phyloP scores from a whole-genome alignment of 2,113 vertebrate species.

The Elachura formosa region DNA sequence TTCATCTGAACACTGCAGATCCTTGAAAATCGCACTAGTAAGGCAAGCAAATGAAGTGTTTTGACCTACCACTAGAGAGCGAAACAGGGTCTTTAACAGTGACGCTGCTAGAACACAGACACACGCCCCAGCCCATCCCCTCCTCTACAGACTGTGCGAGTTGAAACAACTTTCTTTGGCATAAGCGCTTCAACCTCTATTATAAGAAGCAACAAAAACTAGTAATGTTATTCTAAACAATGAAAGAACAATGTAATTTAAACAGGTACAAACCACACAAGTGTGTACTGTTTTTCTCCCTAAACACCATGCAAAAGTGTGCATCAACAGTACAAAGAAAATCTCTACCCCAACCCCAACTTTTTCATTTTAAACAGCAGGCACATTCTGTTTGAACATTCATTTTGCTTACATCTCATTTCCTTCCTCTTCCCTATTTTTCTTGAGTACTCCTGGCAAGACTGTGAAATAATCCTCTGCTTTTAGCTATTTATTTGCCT shows the following conservation, averaged over 20 bases:
- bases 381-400: not conserved
- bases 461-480: not conserved
- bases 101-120: not conserved
- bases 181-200: not conserved
- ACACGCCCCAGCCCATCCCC: too few species aligned
- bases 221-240: not conserved
- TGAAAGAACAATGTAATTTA: not conserved
- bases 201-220: not conserved
- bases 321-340: not conserved
- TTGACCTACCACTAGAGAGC: not conserved
- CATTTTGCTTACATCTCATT: slow-evolving; percentile 13
- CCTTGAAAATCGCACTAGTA: not conserved
- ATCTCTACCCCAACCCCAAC: not conserved
- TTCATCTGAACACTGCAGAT: not conserved
- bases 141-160: not conserved
- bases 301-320: not conserved
- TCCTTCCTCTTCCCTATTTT: not conserved
- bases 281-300: not conserved
- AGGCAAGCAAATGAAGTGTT: not conserved
- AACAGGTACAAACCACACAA: not conserved
- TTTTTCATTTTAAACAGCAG: not conserved
- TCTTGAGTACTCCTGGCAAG: not conserved
- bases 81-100: not conserved
- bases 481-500: not conserved
- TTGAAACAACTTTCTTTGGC: not conserved